Base-by-base conservation (phyloP, 2,888 invertebrate genomes). In the Spilarctia lutea region DNA sequence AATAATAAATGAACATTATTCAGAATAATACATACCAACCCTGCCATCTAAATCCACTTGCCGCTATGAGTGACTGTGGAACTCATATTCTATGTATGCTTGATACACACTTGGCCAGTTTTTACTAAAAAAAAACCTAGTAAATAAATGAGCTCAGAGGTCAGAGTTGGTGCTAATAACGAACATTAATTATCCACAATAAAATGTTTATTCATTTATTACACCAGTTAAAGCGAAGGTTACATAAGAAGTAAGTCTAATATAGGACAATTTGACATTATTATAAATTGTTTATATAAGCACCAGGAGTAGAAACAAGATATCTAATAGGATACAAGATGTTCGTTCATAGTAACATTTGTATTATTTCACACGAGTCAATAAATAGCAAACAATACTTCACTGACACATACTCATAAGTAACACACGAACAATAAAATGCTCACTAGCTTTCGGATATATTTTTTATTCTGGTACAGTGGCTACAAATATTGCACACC, bases 331-430 rank as follows among this genome's bases (percentile, higher is more conserved):
- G 79, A 81, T 83, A 80, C 77, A 77, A 81, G 79, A 68, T 73
- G 70, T 80, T 80, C 73, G 68, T 79, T 72, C 68, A 68, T 45
- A 68, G 68, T 20, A 69, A 74, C 83, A 80, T 72, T 75, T 78
- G 80, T 79, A 80, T 79, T 81, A 80, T 82, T 87, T 88, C 85
- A 80, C 87, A 88, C 86, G 84, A 85, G 77, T 81, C 83, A 84
- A 84, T 85, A 86, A 83, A 84, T 77, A 83, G 78, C 74, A 81
- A 83, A 85, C 81, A 85, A 82, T 82, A 80, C 33, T 77, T 76
- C 72, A 69, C 70, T 76, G 81, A 81, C 75, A 83, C 74, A 70
- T 48, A 71, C 72, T 79, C 42, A 72, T 70, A 74, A 78, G 78
- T 83, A 83, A 77, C 60, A 60, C 74, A 77, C 33, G 60, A 77